Base-by-base conservation (phyloP, 2,888 invertebrate genomes). In the Volucella inflata region DNA sequence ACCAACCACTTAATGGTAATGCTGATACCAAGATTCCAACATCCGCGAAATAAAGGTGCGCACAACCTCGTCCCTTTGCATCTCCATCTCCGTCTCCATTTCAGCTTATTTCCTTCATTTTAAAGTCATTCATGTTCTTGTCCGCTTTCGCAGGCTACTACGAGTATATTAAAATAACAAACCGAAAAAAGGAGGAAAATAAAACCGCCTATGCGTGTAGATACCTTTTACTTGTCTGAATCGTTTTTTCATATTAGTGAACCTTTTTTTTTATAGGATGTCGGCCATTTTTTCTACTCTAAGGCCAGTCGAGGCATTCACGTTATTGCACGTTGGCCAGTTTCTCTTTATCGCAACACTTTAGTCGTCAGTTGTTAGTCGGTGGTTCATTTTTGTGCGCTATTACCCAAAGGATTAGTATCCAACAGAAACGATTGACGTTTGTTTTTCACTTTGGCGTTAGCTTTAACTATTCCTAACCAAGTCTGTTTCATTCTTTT, bases 351-450 rank as follows among this genome's bases (percentile, higher is more conserved):
- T 74, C 21, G 44, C 55, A 74, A 42, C 50, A 55, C 40, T 78
- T 72, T 46, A 50, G 36, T 83, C 51, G 48, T 51, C 68, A 64
- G 62, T 64, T 68, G 60, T 44, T 64, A 51, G 67, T 30, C 9
- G 30, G 67, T 30, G 2, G 30, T 74, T 44, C 51, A 53, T 57
- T 79, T 48, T 78, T 38, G 68, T 74, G 79, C 64, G 46, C 21
- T 40, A 59, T 51, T 57, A 57, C 30, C 60, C 50, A 8, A 12
- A 3, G n/a, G 21, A 53, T 17, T 17, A 44, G 12, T 17, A 8
- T 74, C 30, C 30, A 30, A 30, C 30, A 30, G 30, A 57, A 64
- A 84, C 53, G 70, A 79, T 84, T 79, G 74, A 68, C 75, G 75
- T 80, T 44, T 65, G 53, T 75, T 74, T 68, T 70, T 67, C 65